Base-by-base conservation (phyloP, 2,797 vertebrate species). In the Pantherophis alleghaniensis region DNA sequence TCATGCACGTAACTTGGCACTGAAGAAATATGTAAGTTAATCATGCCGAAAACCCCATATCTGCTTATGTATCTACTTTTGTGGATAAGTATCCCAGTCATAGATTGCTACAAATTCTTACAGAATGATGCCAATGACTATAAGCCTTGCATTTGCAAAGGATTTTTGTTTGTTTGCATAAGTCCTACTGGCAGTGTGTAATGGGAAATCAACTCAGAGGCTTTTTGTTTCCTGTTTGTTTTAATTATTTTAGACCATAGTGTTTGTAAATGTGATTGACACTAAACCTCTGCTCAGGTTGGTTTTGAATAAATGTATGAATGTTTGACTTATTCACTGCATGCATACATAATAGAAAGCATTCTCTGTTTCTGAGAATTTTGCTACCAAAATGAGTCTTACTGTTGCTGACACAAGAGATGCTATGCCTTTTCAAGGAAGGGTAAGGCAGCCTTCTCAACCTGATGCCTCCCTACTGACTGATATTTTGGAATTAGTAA, bases 231-330 rank as follows among this genome's bases (percentile, higher is more conserved):
- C 94, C 89, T 96, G 94, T 97, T 97, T 97, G 96, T 97, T 97
- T 97, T 96, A 95, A 97, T 97, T 97, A 97, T 96, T 97, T 94
- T 93, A 91, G 93, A 94, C 89, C 86, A 87, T 79, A 91, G 69
- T 96, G 96, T 97, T 97, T 97, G 95, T 95, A 96, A 97, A 97
- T 97, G 96, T 95, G 97, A 97, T 97, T 2, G 92, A 96, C 95
- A 95, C 94, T 97, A 97, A 97, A 96, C 87, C 95, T 94, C 96
- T 96, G 95, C 96, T 96, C 95, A 96, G 95, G 93, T 86, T 96
- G 93, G 92, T 51, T 96, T 97, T 95, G 95, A 96, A 95, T 96
- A 97, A 97, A 95, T 94, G 93, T 88, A 95, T 93, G 69, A 28
- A 96, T 95, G 95, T 95, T 93, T 96, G 95, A 96, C 95, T 96